Base-by-base conservation (phyloP, 2,888 invertebrate genomes). In the Apamea epomidion region DNA sequence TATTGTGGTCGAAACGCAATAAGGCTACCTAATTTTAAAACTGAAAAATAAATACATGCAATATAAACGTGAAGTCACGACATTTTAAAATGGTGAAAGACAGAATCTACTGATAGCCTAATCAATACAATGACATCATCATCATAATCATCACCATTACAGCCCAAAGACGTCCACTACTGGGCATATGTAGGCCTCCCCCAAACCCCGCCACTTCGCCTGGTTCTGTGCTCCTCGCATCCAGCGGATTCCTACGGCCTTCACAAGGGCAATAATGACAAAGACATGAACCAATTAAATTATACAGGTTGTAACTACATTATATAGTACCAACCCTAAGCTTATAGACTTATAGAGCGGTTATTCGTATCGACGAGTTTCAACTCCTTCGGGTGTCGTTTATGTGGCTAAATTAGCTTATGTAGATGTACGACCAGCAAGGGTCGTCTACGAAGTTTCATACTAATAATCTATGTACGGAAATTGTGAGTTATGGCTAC, bases 381-480 rank as follows among this genome's bases (percentile, higher is more conserved):
- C 72, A 76, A 89, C 71, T 89, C 90, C 87, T 83, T 29, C 6
- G 89, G 80, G 88, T 74, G 81, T 84, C 90, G 80, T 90, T 87
- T 78, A 78, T 70, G 76, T 68, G 77, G 80, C 82, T 83, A 77
- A 89, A 89, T 89, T 83, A 88, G 75, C 82, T 81, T 73, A 85
- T 72, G 73, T 78, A 86, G 75, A 85, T 76, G 71, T 75, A 79
- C 64, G 74, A 81, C 51, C 78, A 70, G 62, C 71, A 51, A 81
- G 83, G 87, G 88, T 76, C 60, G 84, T 80, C 85, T 85, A 54
- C 58, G 16, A 89, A 89, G 74, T 90, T 89, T 68, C 42, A 32
- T 74, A 69, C 67, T 88, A 78, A 80, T 86, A 81, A 81, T 84
- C 65, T 84, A 75, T 82, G 79, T 29, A 78, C 62, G 82, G 83